These are phyloP conservation scores for Volucella bombylans DNA, from an alignment of 2,888 invertebrate species.

Conservation along the genomic window DNA sequence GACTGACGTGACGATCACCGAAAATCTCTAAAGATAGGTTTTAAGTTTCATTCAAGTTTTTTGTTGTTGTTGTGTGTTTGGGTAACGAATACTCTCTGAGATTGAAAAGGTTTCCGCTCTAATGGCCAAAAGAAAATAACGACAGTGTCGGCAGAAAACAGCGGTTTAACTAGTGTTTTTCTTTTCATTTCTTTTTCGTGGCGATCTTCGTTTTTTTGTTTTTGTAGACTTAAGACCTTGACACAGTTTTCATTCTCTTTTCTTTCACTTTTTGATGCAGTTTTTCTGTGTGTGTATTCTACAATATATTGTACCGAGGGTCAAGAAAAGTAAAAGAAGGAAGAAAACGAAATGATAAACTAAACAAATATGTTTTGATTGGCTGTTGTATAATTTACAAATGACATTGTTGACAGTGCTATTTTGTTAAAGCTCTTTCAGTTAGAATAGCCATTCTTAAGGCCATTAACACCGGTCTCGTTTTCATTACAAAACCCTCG, in stretches of 20 bases:
- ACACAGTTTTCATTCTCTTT: constrained; percentile 57
- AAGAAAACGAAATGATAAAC: constrained; percentile 6
- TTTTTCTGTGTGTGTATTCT: constrained; percentile 17
- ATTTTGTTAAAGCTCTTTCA: constrained; percentile 5
- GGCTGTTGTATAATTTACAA: constrained; percentile 37
- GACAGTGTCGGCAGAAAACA: constrained; percentile 29
- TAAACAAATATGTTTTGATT: constrained; percentile 42
- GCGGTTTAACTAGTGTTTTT: constrained; percentile 9
- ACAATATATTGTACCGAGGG: constrained; percentile 20
- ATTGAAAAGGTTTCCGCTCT: constrained; percentile 6
- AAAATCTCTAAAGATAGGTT: constrained; percentile 12
- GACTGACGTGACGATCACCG: constrained; percentile 50
- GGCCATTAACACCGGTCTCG: constrained; percentile 58
- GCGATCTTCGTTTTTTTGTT: constrained; percentile 25
- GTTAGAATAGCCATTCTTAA: constrained; percentile 46
- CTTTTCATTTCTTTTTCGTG: constrained; percentile 17
- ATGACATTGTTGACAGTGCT: constrained; percentile 43
- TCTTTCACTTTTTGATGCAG: constrained; percentile 23
- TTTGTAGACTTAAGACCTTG: constrained; percentile 59
- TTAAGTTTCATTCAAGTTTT: constrained; percentile 10
- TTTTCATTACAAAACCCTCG: constrained; percentile 54
- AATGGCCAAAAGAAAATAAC: constrained; percentile 13
- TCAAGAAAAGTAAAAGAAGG: constrained; percentile 41
- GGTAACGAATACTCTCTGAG: neutral
- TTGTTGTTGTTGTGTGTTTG: constrained; percentile 3